Base-by-base conservation (phyloP, 1,140 invertebrate species). In the Drusus annulatus region DNA sequence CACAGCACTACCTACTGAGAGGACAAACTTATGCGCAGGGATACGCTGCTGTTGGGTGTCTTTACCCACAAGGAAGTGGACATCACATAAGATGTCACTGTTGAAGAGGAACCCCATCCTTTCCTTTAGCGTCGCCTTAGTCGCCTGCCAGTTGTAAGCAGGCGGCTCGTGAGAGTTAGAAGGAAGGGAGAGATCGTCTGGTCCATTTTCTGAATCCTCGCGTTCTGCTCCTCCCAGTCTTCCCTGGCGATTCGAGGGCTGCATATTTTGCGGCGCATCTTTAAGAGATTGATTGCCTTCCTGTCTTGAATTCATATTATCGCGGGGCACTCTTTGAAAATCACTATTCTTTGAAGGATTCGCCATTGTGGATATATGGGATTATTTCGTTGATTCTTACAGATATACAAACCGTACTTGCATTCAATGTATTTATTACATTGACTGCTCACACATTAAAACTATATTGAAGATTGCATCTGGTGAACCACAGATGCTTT, bases 1-100 rank as follows among this genome's bases (percentile, higher is more conserved):
- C 2, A 97, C 95, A 3, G 94, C 94, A 87, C 94, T 95, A 8
- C 95, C 95, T 56, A 95, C 94, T 6, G 94, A 94, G 7, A 97
- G 86, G 2, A 97, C 93, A 87, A 97, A 94, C 86, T 95, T 96
- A 85, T 97, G 96, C 2, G 95, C 95, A 3, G 95, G 95, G 81
- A 97, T 94, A 54, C 93, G 88, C 84, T 93, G 92, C 74, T 94
- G 92, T 69, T 93, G 91, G n/a, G 91, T 90, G 16, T 92, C 92
- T 83, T 92, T 91, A 71, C 95, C 95, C 10, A 96, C 95, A 76
- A 94, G 89, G 86, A 96, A 96, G 84, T 93, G 93, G 10, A 97
- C 94, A 86, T 97, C 95, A 71, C 93, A 93, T 73, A 96, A 89
- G 52, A 95, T 93, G 86, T 96, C 94, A 84, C 95, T 96, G 85